Conservation (phyloP, 2,888 invertebrate species). For the Blera fallax region DNA sequence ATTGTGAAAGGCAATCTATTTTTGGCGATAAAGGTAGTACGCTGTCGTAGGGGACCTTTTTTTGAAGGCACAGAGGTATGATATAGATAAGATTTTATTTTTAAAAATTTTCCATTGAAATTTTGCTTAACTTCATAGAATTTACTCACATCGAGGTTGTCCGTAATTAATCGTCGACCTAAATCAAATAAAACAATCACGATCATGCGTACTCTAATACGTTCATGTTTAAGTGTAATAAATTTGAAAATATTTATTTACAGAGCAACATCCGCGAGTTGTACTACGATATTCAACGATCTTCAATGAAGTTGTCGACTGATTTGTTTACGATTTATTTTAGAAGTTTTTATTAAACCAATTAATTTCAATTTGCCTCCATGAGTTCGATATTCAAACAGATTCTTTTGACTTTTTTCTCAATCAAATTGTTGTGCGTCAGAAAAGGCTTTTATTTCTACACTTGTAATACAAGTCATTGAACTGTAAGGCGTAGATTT, state of each 20-base stretch:
- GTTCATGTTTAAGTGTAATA: no score
- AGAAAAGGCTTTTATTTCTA: neutral
- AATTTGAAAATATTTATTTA: neutral
- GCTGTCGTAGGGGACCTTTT: no score
- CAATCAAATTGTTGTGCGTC: slow-evolving; percentile 15
- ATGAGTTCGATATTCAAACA: neutral
- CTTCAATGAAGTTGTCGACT: neutral
- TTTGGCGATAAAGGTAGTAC: no score
- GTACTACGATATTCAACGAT: neutral
- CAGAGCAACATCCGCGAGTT: neutral
- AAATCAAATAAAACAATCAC: no score
- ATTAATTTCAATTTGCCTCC: slow-evolving; percentile 14
- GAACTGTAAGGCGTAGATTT: neutral
- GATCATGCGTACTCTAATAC: no score
- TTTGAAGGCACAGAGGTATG: no score
- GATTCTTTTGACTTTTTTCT: neutral
- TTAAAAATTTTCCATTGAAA: no score
- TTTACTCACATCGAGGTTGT: no score
- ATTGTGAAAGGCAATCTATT: no score
- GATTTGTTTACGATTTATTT: neutral
- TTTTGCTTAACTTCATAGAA: no score
- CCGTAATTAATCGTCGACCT: no score
- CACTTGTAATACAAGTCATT: neutral
- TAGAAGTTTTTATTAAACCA: neutral
- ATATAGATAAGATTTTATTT: no score